These are phyloP conservation scores for Euleptes europaea DNA, from an alignment of 2,113 vertebrate genomes.

Conservation along the genomic window DNA sequence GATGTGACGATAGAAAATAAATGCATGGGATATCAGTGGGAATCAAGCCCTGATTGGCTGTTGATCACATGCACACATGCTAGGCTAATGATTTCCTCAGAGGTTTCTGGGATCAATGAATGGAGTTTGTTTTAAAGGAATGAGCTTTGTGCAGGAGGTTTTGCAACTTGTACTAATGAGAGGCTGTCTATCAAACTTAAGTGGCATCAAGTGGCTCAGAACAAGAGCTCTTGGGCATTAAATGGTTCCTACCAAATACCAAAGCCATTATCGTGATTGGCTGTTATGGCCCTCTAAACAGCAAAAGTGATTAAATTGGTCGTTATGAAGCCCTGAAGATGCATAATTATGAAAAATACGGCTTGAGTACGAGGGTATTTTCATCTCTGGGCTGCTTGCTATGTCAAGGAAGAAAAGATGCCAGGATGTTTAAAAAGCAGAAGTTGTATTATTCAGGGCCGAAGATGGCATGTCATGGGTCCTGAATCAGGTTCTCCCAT, in stretches of 20 bases:
- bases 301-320: constrained; percentile 82
- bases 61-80: constrained; percentile 25
- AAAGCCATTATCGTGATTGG: constrained; percentile 82
- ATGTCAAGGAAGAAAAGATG: constrained; percentile 70
- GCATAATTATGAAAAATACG: constrained; percentile 83
- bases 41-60: background rate
- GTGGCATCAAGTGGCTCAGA: constrained; percentile 79
- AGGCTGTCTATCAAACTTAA: constrained; percentile 82
- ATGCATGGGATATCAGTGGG: background rate
- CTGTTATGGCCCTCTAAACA: constrained; percentile 79
- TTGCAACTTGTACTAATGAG: constrained; percentile 76
- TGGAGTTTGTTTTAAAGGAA: constrained; percentile 77
- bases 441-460: constrained; percentile 21
- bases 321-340: constrained; percentile 78
- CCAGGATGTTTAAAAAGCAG: constrained; percentile 65
- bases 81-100: constrained; percentile 56
- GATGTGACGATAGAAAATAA: background rate
- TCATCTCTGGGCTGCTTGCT: constrained; percentile 68
- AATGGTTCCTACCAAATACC: constrained; percentile 82
- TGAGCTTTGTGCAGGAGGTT: constrained; percentile 73
- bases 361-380: constrained; percentile 71
- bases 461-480: too few relatives aligned
- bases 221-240: constrained; percentile 79
- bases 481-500: too few relatives aligned
- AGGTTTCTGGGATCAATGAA: constrained; percentile 68